Evolutionary conservation across 2,113 vertebrate species (phyloP).

Genomic region (Hippocampus zosterae): DNA sequence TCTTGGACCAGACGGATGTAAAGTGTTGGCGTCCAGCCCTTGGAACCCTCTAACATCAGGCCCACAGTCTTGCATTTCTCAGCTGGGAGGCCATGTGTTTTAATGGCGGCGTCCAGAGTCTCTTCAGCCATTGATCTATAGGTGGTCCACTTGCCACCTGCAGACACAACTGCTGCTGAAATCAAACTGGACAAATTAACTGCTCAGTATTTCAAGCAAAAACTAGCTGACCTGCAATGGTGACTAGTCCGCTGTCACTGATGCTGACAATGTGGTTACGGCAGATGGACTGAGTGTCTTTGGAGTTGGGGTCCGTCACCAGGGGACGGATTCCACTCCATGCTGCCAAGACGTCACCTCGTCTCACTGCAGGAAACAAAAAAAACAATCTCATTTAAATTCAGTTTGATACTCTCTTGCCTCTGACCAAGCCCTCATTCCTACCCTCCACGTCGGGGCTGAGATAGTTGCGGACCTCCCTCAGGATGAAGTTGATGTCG

Average conservation of each 20-base stretch:
- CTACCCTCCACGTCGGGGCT: conserved; percentile 89
- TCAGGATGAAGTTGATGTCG: conserved; percentile 92
- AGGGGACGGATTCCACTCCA: conserved; percentile 98
- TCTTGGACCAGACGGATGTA: conserved; percentile 95
- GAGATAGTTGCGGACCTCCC: conserved; percentile 91
- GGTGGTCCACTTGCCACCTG: conserved; percentile 98
- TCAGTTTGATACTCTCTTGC: neutral
- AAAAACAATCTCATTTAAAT: neutral
- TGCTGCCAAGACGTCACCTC: conserved; percentile 92
- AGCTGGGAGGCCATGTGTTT: conserved; percentile 71
- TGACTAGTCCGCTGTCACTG: conserved; percentile 86
- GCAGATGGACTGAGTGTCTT: conserved; percentile 94
- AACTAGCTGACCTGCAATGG: conserved; percentile 83
- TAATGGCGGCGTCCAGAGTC: conserved; percentile 79
- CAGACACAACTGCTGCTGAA: neutral
- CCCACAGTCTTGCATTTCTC: conserved; percentile 81
- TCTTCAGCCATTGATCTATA: conserved; percentile 95
- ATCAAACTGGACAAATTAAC: neutral
- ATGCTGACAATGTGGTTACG: conserved; percentile 88
- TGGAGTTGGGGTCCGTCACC: conserved; percentile 90
- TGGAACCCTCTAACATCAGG: conserved; percentile 84
- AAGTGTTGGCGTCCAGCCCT: conserved; percentile 89
- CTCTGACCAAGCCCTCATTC: neutral
- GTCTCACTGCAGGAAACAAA: conserved; percentile 76
- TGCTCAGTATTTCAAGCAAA: conserved; percentile 52